phyloP scores from a whole-genome alignment of 2,113 vertebrate species.

The Cacatua alba region DNA sequence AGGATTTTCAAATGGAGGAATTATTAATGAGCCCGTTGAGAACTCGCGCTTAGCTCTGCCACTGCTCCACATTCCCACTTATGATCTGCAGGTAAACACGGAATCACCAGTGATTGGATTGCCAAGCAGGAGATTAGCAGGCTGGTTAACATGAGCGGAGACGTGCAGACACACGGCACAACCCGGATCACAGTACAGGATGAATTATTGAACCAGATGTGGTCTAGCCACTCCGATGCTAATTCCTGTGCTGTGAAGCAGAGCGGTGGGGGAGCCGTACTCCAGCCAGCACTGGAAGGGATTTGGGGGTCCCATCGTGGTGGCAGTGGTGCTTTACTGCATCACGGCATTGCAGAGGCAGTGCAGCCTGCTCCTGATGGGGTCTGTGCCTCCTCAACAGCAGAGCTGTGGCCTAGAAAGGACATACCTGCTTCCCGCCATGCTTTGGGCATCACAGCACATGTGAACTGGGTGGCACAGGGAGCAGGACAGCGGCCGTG shows the following conservation, averaged over 20 bases:
- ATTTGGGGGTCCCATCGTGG: background rate
- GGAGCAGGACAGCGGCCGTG: background rate
- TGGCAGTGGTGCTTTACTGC: background rate
- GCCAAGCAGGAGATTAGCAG: background rate
- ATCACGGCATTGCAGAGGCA: background rate
- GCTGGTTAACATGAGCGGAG: background rate
- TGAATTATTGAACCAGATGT: background rate
- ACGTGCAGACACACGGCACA: fast-evolving
- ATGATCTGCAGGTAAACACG: background rate
- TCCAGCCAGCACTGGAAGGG: background rate
- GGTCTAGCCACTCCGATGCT: background rate
- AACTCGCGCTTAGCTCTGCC: background rate
- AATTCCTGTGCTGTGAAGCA: background rate
- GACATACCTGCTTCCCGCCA: background rate
- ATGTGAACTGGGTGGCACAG: fast-evolving
- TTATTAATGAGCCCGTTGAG: background rate
- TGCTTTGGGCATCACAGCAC: background rate
- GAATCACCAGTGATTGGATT: background rate
- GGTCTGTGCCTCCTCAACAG: background rate
- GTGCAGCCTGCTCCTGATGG: too few relatives aligned
- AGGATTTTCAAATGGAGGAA: background rate
- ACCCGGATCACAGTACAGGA: fast-evolving
- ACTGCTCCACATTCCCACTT: fast-evolving
- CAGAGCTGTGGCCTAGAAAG: background rate
- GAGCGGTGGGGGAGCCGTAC: too few relatives aligned